These are phyloP conservation scores for Cyclina sinensis DNA, from an alignment of 1,140 invertebrate genomes.

Conservation along the genomic window DNA sequence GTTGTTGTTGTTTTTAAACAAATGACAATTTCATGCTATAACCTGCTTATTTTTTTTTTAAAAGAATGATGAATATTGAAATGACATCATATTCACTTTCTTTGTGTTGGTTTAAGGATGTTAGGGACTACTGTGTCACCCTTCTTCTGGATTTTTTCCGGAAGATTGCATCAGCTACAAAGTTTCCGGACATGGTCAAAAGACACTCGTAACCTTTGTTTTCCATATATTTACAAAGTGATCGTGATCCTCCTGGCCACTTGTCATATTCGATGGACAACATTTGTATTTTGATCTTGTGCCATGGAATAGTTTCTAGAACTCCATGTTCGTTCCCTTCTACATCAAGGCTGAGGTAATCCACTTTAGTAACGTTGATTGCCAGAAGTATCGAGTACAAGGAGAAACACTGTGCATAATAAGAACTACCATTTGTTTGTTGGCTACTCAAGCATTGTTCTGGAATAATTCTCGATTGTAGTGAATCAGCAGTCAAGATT, in stretches of 20 bases:
- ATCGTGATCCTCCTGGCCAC: neutral
- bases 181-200: neutral
- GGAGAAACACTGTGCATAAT: conserved; percentile 66
- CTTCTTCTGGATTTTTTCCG: neutral
- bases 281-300: conserved; percentile 70
- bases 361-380: conserved; percentile 71
- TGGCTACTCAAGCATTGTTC: neutral
- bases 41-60: too few species aligned
- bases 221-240: conserved; percentile 7
- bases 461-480: neutral
- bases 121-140: too few species aligned
- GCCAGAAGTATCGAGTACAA: conserved; percentile 70
- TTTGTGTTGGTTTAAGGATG: too few species aligned
- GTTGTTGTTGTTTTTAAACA: too few species aligned
- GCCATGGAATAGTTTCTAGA: conserved; percentile 68
- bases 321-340: conserved; percentile 79
- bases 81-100: too few species aligned
- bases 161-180: neutral
- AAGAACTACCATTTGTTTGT: neutral
- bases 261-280: conserved; percentile 62
- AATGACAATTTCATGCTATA: too few species aligned
- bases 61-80: too few species aligned
- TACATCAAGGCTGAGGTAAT: conserved; percentile 83
- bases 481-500: neutral
- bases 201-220: conserved; percentile 9